Percentiles rank a stretch among this genome's conserved stretches.
These are phyloP conservation scores for Ectemnius lituratus DNA, from an alignment of 2,888 invertebrate species.

Conservation along the genomic window DNA sequence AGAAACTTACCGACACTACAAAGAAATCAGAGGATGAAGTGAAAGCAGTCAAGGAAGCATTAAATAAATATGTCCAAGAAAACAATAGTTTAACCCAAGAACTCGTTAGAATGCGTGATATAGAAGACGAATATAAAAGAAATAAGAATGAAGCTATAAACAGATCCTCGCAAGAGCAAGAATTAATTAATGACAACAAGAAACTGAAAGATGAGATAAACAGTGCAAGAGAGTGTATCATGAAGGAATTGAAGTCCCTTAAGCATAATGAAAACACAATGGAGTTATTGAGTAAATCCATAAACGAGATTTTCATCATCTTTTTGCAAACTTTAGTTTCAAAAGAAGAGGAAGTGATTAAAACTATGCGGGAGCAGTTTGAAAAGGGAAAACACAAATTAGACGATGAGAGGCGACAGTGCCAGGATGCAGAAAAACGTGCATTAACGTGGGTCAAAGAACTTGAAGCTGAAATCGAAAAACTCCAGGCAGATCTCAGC, in stretches of 20 bases:
- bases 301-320: constrained; percentile 62
- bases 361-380: constrained; percentile 55
- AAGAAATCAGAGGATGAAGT: constrained; percentile 41
- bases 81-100: constrained; percentile 78
- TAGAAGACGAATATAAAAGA: constrained; percentile 27
- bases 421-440: constrained; percentile 65
- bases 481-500: constrained; percentile 64
- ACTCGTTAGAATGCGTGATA: constrained; percentile 63
- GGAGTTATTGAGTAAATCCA: constrained; percentile 51
- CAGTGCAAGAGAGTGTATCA: constrained; percentile 54
- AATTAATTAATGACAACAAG: constrained; percentile 58
- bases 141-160: constrained; percentile 27
- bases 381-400: constrained; percentile 59
- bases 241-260: constrained; percentile 67
- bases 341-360: constrained; percentile 70
- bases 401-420: constrained; percentile 65
- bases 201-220: constrained; percentile 70
- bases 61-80: constrained; percentile 70
- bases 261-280: constrained; percentile 42
- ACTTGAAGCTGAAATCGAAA: constrained; percentile 71
- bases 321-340: constrained; percentile 67
- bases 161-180: constrained; percentile 6
- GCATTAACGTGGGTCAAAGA: constrained; percentile 64
- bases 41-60: constrained; percentile 36
- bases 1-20: constrained; percentile 27